These are phyloP conservation scores for Samia ricini DNA, from an alignment of 1,140 invertebrate genomes.

Conservation along the genomic window DNA sequence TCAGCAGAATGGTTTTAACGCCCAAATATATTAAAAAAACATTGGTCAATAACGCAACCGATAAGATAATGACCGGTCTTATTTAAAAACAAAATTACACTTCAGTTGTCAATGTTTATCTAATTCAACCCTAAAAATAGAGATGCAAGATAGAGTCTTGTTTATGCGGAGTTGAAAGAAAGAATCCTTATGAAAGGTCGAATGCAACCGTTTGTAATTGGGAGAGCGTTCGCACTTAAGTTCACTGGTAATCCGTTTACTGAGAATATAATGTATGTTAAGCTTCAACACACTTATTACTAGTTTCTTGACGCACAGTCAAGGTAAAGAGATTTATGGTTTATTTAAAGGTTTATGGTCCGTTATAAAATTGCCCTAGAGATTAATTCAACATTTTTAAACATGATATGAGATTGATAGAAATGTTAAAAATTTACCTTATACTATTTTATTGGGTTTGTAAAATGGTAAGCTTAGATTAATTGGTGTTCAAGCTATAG, in stretches of 20 bases:
- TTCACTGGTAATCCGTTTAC: slow-evolving; percentile 50
- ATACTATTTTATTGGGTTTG: too few species aligned
- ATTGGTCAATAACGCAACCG: not conserved
- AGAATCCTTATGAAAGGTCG: slow-evolving; percentile 14
- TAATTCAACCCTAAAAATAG: not conserved
- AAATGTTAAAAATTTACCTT: too few species aligned
- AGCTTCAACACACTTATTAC: not conserved
- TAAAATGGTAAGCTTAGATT: too few species aligned
- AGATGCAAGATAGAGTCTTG: not conserved
- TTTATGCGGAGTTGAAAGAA: slow-evolving; percentile 4
- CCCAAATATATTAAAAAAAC: not conserved
- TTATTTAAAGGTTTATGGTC: not conserved
- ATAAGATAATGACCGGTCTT: too few species aligned
- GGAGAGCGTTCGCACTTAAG: slow-evolving; percentile 24
- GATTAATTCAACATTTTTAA: too few species aligned
- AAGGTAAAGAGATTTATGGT: not conserved
- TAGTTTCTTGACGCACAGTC: not conserved
- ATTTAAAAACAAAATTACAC: not conserved
- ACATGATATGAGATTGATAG: too few species aligned
- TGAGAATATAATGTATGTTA: slow-evolving; percentile 10
- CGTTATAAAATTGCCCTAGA: not conserved
- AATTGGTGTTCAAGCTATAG: too few species aligned
- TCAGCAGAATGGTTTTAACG: not conserved
- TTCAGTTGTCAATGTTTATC: not conserved
- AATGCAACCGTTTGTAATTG: slow-evolving; percentile 14